phyloP scores from a whole-genome alignment of 2,797 vertebrate genomes.

The Sylvia borin region DNA sequence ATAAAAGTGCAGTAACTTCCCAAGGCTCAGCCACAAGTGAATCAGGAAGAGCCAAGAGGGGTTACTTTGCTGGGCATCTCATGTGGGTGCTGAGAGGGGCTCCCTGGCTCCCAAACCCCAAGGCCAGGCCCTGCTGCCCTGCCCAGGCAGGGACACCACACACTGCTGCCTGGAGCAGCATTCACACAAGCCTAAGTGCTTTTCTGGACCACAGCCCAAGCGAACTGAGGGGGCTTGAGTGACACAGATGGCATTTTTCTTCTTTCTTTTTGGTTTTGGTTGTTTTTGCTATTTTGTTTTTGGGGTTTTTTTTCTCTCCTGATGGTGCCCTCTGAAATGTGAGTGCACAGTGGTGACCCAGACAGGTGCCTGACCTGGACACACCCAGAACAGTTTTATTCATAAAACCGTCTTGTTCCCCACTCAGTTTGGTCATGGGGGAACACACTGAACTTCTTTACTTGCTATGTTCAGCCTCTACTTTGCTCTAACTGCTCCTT shows the following conservation, averaged over 20 bases:
- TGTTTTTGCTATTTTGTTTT: background rate
- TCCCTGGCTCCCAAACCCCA: background rate
- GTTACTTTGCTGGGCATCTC: background rate
- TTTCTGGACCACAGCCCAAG: background rate
- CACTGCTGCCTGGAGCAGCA: fast-evolving
- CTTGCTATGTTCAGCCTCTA: background rate
- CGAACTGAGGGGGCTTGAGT: background rate
- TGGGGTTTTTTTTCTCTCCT: background rate
- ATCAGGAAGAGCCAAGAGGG: background rate
- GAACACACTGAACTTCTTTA: background rate
- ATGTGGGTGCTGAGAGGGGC: background rate
- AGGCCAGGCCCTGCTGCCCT: background rate
- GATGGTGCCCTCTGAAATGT: background rate
- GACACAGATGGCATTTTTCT: background rate
- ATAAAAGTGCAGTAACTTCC: background rate
- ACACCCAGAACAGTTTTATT: background rate
- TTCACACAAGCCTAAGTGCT: background rate
- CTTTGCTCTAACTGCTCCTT: background rate
- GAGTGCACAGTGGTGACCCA: background rate
- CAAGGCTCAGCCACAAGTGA: background rate
- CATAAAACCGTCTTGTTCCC: background rate
- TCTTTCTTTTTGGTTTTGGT: background rate
- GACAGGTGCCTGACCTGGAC: background rate
- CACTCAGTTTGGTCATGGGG: background rate
- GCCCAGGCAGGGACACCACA: background rate